Percentiles rank a stretch among this genome's conserved stretches.
These are phyloP conservation scores for Canis aureus DNA, from an alignment of 2,113 vertebrate genomes.

Conservation along the genomic window DNA sequence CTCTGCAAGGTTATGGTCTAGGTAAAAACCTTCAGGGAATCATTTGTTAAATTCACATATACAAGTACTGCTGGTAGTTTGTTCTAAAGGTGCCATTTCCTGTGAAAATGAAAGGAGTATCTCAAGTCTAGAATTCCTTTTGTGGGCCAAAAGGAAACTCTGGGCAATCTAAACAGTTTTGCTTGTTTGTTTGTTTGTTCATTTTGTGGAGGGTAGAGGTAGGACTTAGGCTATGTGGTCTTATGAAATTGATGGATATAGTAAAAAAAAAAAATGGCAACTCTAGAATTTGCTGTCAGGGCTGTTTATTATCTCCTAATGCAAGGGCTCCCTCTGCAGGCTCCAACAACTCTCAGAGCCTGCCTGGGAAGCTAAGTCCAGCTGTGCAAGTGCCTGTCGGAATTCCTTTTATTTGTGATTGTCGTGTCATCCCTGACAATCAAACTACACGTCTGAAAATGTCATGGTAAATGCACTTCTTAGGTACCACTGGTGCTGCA, in stretches of 20 bases:
- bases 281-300: not conserved
- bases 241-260: not conserved
- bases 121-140: not conserved
- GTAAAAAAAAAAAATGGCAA: not conserved
- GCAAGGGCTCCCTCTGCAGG: constrained; percentile 87
- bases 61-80: not conserved
- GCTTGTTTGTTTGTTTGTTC: not conserved
- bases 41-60: not conserved
- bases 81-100: not conserved
- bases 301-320: constrained; percentile 66
- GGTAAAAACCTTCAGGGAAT: constrained; percentile 16
- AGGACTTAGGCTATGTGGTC: not conserved
- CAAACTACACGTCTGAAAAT: not conserved
- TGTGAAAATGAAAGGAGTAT: not conserved
- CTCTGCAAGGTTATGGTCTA: not conserved
- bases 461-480: not conserved
- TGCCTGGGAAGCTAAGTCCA: not conserved
- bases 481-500: not conserved
- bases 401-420: not conserved
- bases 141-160: not conserved
- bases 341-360: not conserved
- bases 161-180: not conserved
- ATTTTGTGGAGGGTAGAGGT: not conserved
- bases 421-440: not conserved
- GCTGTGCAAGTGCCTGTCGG: not conserved